Base-by-base conservation (phyloP, 1,140 invertebrate species). In the Caenorhabditis elegans region DNA sequence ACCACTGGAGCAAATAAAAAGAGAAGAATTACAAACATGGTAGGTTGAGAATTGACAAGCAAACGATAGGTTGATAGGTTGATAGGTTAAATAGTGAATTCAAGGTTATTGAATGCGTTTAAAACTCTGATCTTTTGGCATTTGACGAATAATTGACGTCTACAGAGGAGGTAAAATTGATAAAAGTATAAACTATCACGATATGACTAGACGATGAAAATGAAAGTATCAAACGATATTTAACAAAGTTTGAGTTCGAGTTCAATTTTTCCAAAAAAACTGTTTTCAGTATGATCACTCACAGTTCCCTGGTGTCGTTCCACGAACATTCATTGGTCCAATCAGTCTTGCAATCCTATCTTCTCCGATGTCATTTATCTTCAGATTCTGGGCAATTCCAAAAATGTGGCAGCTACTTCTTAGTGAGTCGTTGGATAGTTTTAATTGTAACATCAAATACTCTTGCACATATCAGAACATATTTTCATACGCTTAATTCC, bases 241-340 rank as follows among this genome's bases (percentile, higher is more conserved):
- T n/a, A n/a, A n/a, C n/a, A n/a, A n/a, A n/a, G n/a, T n/a, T n/a
- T n/a, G n/a, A n/a, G n/a, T n/a, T n/a, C n/a, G n/a, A n/a, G n/a
- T n/a, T n/a, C n/a, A n/a, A n/a, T n/a, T 70, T 28, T 28, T 19
- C 6, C 31, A 24, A 5, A 8, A 8, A 43, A 43, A 8, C 1
- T 48, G 6, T 85, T 92, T 93, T 89, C 91, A 98, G 95, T 99
- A 98, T 92, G 97, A 99, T 92, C 97, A 99, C 92, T 92, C 95
- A 90, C 95, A 98, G 90, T 99, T 97, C 92, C 96, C 97, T 86
- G 97, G 98, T 78, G 96, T 98, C 85, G 97, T 99, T 70, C 96
- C 97, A 55, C 92, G 98, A 86, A 95, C 95, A 51, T 99, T 99
- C 91, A 89, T 98, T 65, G 97, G 97, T 47, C 95, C 97, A 48